These are phyloP conservation scores for Blennius ocellaris DNA, from an alignment of 2,113 vertebrate species.

Conservation along the genomic window DNA sequence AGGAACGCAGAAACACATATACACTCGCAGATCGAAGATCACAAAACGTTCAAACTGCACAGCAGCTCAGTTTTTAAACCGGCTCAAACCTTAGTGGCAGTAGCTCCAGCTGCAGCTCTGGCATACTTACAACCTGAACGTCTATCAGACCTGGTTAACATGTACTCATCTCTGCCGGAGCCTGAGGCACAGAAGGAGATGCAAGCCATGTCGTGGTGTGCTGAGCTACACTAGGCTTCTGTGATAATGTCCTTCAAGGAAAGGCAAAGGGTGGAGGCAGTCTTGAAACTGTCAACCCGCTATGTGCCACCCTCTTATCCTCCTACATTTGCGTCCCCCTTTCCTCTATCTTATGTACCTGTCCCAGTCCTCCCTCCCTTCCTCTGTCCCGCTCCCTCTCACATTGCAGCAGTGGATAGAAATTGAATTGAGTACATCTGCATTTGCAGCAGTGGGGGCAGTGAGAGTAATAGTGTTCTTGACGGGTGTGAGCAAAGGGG, in stretches of 20 bases:
- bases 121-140: constrained; percentile 25
- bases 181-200: constrained; percentile 45
- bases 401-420: constrained; percentile 48
- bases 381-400: not conserved
- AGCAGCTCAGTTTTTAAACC: constrained; percentile 24
- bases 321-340: not conserved
- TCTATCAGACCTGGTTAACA: constrained; percentile 52
- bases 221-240: constrained; percentile 23
- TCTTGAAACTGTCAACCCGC: constrained; percentile 42
- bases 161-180: constrained; percentile 57
- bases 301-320: constrained; percentile 27
- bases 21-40: not conserved
- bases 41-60: constrained; percentile 27
- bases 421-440: constrained; percentile 69
- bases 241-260: constrained; percentile 58
- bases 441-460: constrained; percentile 45
- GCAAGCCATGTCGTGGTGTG: constrained; percentile 31
- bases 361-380: constrained; percentile 7
- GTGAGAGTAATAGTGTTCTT: constrained; percentile 62
- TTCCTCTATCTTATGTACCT: constrained; percentile 10
- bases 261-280: constrained; percentile 34
- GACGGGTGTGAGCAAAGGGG: constrained; percentile 35
- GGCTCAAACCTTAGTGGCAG: constrained; percentile 28
- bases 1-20: not conserved
- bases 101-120: constrained; percentile 21